Percentiles rank a stretch among this genome's conserved stretches.
These are phyloP conservation scores for Dasypus novemcinctus DNA, from an alignment of 2,113 vertebrate genomes.

Conservation along the genomic window DNA sequence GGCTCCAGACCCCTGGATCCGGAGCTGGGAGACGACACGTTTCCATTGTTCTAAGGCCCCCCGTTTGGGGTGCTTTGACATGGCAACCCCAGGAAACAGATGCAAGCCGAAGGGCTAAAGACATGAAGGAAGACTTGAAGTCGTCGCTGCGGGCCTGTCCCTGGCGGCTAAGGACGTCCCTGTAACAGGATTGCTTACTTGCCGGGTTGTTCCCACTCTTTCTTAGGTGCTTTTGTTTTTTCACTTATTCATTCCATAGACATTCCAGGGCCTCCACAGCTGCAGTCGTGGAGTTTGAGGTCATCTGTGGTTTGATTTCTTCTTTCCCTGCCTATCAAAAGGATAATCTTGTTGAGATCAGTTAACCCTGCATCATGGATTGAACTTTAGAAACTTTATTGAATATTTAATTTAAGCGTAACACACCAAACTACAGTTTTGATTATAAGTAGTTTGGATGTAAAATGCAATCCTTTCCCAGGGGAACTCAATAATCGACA, in stretches of 20 bases:
- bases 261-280: not conserved
- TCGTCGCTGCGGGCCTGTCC: not conserved
- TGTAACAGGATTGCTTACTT: not conserved
- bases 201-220: not conserved
- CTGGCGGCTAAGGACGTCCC: not conserved
- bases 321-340: not conserved
- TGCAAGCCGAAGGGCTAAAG: not conserved
- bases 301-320: not conserved
- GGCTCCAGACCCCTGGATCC: too few relatives aligned
- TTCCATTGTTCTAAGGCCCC: too few relatives aligned
- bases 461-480: not conserved
- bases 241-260: not conserved
- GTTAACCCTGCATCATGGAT: not conserved
- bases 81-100: too few relatives aligned
- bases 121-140: not conserved
- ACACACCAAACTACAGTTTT: not conserved
- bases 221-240: constrained; percentile 1
- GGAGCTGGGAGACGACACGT: too few relatives aligned
- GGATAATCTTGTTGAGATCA: not conserved
- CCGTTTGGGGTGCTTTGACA: too few relatives aligned
- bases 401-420: not conserved
- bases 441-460: not conserved
- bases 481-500: not conserved
- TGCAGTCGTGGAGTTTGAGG: not conserved
- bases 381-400: constrained; percentile 18